A percentile compares a stretch with the other conserved stretches of the same genome.
These are phyloP conservation scores for Synanceia verrucosa DNA, from an alignment of 2,797 vertebrate genomes.

Conservation along the genomic window DNA sequence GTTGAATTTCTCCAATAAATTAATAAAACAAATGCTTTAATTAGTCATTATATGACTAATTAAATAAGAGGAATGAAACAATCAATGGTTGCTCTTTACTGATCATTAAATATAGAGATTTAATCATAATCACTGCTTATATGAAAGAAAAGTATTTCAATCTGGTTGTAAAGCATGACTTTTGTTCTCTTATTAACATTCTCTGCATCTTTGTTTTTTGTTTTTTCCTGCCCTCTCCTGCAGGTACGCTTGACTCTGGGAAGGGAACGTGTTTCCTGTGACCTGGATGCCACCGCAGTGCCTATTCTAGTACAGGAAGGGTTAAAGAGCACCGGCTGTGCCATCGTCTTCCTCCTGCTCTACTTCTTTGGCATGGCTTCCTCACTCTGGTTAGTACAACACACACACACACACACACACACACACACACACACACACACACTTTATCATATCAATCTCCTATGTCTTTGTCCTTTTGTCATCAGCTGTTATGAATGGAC, in stretches of 20 bases:
- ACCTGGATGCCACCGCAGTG: constrained; percentile 93
- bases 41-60: no score
- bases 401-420: background rate
- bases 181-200: background rate
- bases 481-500: constrained; percentile 35
- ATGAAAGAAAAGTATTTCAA: background rate
- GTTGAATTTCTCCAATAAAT: background rate
- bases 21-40: background rate
- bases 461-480: constrained; percentile 45
- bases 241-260: constrained; percentile 92
- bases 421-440: constrained; percentile 6
- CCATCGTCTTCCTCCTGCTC: constrained; percentile 98
- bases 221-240: background rate
- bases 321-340: constrained; percentile 98
- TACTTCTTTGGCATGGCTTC: constrained; percentile 99
- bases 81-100: background rate
- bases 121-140: background rate
- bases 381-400: constrained; percentile 91
- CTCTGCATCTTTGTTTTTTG: background rate
- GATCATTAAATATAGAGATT: background rate
- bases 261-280: constrained; percentile 97
- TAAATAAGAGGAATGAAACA: background rate
- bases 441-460: constrained; percentile 23
- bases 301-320: constrained; percentile 98
- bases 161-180: background rate